phyloP scores from a whole-genome alignment of 2,113 vertebrate genomes.

The Pomatorhinus ruficollis region DNA sequence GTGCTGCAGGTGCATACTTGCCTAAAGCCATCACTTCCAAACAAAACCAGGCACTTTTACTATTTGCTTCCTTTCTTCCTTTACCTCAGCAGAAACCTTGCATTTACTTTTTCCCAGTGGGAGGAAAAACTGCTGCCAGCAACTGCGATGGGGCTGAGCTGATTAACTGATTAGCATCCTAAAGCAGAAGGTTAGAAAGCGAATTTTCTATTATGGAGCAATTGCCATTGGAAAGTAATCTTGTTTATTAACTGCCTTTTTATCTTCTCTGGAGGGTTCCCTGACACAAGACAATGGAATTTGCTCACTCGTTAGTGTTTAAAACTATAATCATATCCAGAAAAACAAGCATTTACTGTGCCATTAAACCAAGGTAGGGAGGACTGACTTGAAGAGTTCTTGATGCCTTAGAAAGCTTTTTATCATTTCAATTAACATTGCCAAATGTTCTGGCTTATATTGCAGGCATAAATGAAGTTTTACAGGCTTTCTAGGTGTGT shows the following conservation, averaged over 20 bases:
- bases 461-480: conserved; percentile 26
- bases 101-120: neutral
- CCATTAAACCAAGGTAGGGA: neutral
- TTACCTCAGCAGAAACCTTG: neutral
- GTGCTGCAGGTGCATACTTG: neutral
- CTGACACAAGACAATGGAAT: conserved; percentile 26
- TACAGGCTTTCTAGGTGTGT: conserved; percentile 18
- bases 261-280: conserved; percentile 32
- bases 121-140: conserved; percentile 1
- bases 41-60: neutral
- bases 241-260: conserved; percentile 40
- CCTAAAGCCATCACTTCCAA: neutral
- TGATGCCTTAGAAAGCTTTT: neutral
- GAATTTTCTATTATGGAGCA: conserved; percentile 35
- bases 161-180: conserved; percentile 48
- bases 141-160: neutral
- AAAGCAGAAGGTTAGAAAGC: conserved; percentile 34
- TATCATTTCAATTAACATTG: conserved; percentile 46
- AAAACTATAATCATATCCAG: conserved; percentile 27
- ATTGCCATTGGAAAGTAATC: conserved; percentile 44
- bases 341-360: conserved; percentile 42
- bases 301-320: conserved; percentile 22
- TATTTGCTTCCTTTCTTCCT: neutral
- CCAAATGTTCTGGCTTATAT: conserved; percentile 20
- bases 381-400: neutral